A percentile compares a stretch with the other conserved stretches of the same genome.
Conservation (phyloP, 1,140 invertebrate genomes). For the Drosophila triauraria region DNA sequence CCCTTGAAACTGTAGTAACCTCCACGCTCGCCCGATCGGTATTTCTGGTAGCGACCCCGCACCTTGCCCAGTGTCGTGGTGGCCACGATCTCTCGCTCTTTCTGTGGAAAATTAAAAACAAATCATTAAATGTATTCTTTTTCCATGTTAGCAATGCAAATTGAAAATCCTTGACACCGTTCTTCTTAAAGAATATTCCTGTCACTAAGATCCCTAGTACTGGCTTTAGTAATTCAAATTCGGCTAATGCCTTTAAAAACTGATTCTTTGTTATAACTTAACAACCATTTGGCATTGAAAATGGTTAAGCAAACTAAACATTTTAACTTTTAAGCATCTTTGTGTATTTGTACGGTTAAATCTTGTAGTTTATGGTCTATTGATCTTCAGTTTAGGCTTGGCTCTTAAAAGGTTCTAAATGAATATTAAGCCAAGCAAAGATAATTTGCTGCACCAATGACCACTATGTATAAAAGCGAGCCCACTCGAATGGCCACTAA, state of each 20-base stretch:
- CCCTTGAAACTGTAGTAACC: constrained; percentile 88
- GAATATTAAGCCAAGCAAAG: constrained; percentile 11
- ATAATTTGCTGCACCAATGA: constrained; percentile 21
- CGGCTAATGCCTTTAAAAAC: background rate
- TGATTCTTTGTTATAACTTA: background rate
- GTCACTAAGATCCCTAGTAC: no score
- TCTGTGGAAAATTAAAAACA: constrained; percentile 57
- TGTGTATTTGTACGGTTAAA: background rate
- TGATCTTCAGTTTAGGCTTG: background rate
- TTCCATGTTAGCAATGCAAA: background rate
- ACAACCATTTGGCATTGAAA: constrained; percentile 1
- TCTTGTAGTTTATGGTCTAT: constrained; percentile 11
- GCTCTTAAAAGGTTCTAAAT: constrained; percentile 11
- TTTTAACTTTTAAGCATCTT: background rate
- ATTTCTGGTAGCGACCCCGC: constrained; percentile 86
- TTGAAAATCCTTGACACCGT: no score
- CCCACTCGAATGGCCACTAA: constrained; percentile 35
- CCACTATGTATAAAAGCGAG: constrained; percentile 4
- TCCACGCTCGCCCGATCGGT: constrained; percentile 85
- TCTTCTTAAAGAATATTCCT: no score
- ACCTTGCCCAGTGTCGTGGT: constrained; percentile 86
- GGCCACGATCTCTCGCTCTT: constrained; percentile 85
- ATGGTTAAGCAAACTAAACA: background rate
- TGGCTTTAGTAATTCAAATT: background rate
- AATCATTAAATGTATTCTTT: background rate